These are phyloP conservation scores for Pseudotriccus pelzelni DNA, from an alignment of 2,797 vertebrate genomes.

Conservation along the genomic window DNA sequence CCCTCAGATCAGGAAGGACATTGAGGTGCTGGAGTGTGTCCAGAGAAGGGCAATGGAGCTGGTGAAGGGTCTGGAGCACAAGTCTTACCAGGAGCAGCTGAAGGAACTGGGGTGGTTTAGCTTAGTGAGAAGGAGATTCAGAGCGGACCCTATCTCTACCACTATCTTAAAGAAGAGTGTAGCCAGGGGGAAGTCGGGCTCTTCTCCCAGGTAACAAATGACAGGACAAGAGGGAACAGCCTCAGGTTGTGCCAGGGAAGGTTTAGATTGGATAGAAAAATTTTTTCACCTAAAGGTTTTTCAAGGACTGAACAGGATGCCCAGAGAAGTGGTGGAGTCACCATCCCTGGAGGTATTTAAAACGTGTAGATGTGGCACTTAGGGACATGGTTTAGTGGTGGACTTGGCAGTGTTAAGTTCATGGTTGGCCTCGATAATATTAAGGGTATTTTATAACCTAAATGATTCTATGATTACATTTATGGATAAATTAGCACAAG, in stretches of 20 bases:
- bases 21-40: rapidly evolving
- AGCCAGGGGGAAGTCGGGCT: neutral
- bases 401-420: neutral
- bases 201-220: neutral
- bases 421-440: neutral
- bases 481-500: slow-evolving; percentile 1
- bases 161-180: neutral
- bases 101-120: neutral
- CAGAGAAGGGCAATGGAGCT: neutral
- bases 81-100: neutral
- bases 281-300: neutral
- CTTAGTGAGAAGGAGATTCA: neutral
- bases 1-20: neutral
- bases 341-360: neutral
- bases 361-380: neutral
- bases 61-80: neutral
- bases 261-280: neutral
- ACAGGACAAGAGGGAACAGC: neutral
- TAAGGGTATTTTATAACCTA: neutral
- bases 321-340: neutral
- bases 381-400: neutral
- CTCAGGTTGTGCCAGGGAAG: neutral
- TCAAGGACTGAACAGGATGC: neutral
- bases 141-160: neutral
- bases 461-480: neutral